phyloP scores from a whole-genome alignment of 2,888 invertebrate genomes.

The Stictocephala bisonia region DNA sequence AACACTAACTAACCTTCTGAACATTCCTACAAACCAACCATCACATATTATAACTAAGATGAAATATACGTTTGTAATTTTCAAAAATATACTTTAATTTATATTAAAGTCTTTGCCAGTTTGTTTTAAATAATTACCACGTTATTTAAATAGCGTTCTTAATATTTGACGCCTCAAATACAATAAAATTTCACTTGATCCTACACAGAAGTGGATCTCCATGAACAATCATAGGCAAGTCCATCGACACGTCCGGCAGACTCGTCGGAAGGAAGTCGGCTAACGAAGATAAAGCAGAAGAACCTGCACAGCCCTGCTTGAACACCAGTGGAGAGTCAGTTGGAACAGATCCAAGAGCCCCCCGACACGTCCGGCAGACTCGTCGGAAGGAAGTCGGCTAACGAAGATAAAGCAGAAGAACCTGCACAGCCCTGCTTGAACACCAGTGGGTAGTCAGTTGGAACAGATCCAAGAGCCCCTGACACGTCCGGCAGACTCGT shows the following conservation, averaged over 20 bases:
- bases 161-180: too few relatives aligned
- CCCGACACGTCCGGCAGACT: slow-evolving; percentile 11
- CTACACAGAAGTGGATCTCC: too few relatives aligned
- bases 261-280: neutral
- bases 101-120: too few relatives aligned
- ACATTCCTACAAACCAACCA: too few relatives aligned
- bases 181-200: too few relatives aligned
- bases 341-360: slow-evolving; percentile 17
- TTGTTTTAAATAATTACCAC: too few relatives aligned
- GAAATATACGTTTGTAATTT: too few relatives aligned
- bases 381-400: slow-evolving; percentile 1
- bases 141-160: too few relatives aligned
- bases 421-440: slow-evolving; percentile 25
- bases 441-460: neutral
- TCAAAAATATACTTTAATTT: too few relatives aligned
- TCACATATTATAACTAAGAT: too few relatives aligned
- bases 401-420: slow-evolving; percentile 32
- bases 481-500: slow-evolving; percentile 6
- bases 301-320: slow-evolving; percentile 24
- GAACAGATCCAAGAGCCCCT: slow-evolving; percentile 14
- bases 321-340: slow-evolving; percentile 14
- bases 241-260: slow-evolving; percentile 20
- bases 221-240: neutral
- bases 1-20: too few relatives aligned
- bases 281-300: slow-evolving; percentile 32